These are phyloP conservation scores for Erebia ligea DNA, from an alignment of 2,888 invertebrate genomes.

Conservation along the genomic window DNA sequence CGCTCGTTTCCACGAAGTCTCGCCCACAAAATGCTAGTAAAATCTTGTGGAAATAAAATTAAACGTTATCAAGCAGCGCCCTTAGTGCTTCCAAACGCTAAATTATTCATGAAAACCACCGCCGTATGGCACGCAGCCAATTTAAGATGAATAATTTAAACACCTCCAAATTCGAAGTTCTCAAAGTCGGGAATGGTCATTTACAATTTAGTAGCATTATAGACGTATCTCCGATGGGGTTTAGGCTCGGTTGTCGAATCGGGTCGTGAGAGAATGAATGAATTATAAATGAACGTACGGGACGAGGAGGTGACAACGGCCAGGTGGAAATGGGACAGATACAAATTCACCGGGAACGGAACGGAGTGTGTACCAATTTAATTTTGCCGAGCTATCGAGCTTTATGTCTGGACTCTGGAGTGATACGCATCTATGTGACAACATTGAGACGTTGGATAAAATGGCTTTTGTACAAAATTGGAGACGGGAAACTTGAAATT, in stretches of 20 bases:
- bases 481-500: constrained; percentile 34
- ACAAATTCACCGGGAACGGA: constrained; percentile 29
- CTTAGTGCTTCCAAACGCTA: constrained; percentile 47
- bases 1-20: background rate
- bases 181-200: constrained; percentile 68
- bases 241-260: constrained; percentile 44
- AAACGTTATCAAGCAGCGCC: constrained; percentile 50
- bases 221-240: constrained; percentile 54
- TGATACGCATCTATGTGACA: constrained; percentile 19
- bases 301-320: constrained; percentile 40
- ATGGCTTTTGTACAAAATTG: constrained; percentile 17
- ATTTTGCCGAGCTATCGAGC: constrained; percentile 20
- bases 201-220: constrained; percentile 73
- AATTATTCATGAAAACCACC: constrained; percentile 55
- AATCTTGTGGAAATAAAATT: constrained; percentile 56
- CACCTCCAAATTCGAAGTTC: constrained; percentile 63
- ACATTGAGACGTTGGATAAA: background rate
- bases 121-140: constrained; percentile 56
- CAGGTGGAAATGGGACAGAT: constrained; percentile 44
- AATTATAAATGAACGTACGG: constrained; percentile 54
- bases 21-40: constrained; percentile 25
- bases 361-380: constrained; percentile 24
- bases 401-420: constrained; percentile 13
- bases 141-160: constrained; percentile 68
- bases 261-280: constrained; percentile 51